phyloP scores from a whole-genome alignment of 2,888 invertebrate species.

The Ceriagrion tenellum region DNA sequence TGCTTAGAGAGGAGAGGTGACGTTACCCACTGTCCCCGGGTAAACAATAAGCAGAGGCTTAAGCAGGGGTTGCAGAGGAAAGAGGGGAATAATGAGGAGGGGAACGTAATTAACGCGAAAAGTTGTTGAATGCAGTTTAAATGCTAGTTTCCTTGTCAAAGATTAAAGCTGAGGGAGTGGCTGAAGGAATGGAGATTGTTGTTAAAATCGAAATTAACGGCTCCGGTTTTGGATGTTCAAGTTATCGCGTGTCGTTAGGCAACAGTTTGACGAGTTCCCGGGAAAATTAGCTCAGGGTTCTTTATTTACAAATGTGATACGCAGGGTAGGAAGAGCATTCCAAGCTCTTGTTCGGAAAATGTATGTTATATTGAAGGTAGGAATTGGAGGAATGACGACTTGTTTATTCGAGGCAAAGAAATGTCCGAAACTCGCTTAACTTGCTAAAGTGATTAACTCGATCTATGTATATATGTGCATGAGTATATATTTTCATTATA shows the following conservation, averaged over 20 bases:
- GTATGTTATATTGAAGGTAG: too few species aligned
- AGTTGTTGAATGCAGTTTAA: conserved; percentile 38
- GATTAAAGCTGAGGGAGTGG: neutral
- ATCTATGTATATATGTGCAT: too few species aligned
- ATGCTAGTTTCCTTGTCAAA: neutral
- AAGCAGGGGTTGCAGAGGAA: neutral
- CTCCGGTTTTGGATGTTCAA: neutral
- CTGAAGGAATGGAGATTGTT: neutral
- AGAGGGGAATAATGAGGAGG: too few species aligned
- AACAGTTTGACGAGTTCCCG: neutral
- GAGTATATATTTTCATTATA: too few species aligned
- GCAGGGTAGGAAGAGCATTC: too few species aligned
- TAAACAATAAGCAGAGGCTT: neutral
- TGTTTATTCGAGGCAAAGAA: too few species aligned
- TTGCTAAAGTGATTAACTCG: too few species aligned
- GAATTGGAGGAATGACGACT: too few species aligned
- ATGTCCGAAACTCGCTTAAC: too few species aligned
- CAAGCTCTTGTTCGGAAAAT: too few species aligned
- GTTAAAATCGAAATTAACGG: neutral
- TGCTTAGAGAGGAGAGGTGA: neutral
- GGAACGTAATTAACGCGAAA: conserved; percentile 34
- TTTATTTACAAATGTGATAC: neutral
- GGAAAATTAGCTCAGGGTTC: neutral
- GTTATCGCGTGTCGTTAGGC: neutral
- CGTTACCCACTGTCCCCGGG: neutral